Evolutionary conservation across 2,113 vertebrate genomes (phyloP), one percentile per base, ranked within the genome.

Genomic region (Solenodon paradoxus): DNA sequence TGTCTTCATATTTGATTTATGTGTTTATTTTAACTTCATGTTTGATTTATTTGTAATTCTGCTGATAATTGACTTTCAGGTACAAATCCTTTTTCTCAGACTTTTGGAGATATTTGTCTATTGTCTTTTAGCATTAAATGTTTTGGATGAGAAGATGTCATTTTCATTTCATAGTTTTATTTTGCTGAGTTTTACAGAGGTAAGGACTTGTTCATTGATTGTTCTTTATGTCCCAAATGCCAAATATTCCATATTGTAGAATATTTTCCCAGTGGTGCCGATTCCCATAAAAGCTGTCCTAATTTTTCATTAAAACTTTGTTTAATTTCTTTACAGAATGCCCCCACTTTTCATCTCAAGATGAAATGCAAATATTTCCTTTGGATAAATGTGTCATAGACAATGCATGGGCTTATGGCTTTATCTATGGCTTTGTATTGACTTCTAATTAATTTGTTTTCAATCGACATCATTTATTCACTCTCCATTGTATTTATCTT

Each of bases 31-130:
- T 66, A 86, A 80, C 24, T 35, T 42, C 35, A 64, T 2, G 72
- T 79, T 80, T 45, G 7, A 38, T 57, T 79, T 11, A 85, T 57
- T 85, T 72, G n/a, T 72, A 79, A 24, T 57, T 80, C 5, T 71
- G 26, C 38, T 89, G 47, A 28, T 30, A 89, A 80, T 66, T 83
- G 38, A 78, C 40, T 71, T 89, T 78, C 6, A 72, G 69, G 4
- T 93, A 20, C 16, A 93, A 89, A 93, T 51, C 47, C 38, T 79
- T 24, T 88, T 47, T 89, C 42, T 66, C 64, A 85, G n/a, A 74
- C 15, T 35, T 83, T 88, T 77, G 51, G 68, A 92, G 40, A 51
- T 66, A 45, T 26, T 59, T 7, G 3, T 77, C 42, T 59, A 16
- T 82, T 75, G 55, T 82, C 9, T 74, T 79, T 42, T 63, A 84